Percentiles rank a stretch among this genome's conserved stretches.
Evolutionary conservation across 2,888 invertebrate species (phyloP).

Genomic region (Lottia scabra): DNA sequence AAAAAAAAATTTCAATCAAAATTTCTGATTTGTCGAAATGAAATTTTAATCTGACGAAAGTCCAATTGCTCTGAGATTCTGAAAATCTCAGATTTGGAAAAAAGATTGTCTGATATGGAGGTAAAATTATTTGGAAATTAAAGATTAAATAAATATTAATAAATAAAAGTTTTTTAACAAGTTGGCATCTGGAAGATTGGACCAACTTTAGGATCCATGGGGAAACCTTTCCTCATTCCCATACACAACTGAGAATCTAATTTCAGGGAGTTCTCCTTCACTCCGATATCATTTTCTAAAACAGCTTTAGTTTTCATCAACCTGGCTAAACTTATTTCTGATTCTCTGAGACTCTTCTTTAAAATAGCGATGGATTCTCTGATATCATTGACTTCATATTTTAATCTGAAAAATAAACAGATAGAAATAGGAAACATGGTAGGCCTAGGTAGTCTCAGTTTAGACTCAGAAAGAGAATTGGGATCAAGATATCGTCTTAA

Average conservation of each 20-base stretch:
- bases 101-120: too few species aligned
- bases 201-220: constrained; percentile 71
- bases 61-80: too few species aligned
- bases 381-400: constrained; percentile 86
- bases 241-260: constrained; percentile 94
- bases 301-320: constrained; percentile 84
- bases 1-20: too few species aligned
- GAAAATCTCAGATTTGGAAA: too few species aligned
- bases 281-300: constrained; percentile 85
- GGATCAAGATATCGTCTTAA: too few species aligned
- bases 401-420: constrained; percentile 72
- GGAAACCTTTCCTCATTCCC: constrained; percentile 89
- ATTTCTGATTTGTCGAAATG: too few species aligned
- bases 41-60: too few species aligned
- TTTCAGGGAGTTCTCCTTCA: constrained; percentile 88
- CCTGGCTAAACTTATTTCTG: constrained; percentile 63
- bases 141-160: too few species aligned
- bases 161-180: constrained; percentile 25
- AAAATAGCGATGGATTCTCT: constrained; percentile 84
- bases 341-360: constrained; percentile 80
- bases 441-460: too few species aligned
- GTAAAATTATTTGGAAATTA: too few species aligned
- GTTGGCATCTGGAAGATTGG: constrained; percentile 65
- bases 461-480: too few species aligned
- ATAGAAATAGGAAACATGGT: too few species aligned